Conservation (phyloP, 2,888 invertebrate species). For the Drosophila stalkeri region DNA sequence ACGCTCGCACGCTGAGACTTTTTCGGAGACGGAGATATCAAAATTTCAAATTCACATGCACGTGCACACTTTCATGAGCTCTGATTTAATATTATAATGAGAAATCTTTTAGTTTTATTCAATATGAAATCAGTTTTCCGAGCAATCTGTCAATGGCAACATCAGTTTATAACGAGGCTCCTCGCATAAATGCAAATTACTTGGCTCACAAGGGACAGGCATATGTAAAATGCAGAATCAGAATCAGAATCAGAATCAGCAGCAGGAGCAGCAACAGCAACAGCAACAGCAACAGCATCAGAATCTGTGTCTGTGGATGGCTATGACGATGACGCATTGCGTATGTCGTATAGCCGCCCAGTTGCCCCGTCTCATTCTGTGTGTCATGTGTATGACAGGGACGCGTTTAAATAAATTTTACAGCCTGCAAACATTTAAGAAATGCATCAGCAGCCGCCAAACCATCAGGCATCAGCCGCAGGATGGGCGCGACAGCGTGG, state of each 20-base stretch:
- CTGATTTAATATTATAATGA: too few species aligned
- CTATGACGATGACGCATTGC: conserved; percentile 72
- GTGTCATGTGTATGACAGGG: conserved; percentile 70
- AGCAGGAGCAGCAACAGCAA: background rate
- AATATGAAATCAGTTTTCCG: background rate
- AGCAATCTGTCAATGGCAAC: conserved; percentile 59
- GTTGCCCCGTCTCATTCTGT: conserved; percentile 25
- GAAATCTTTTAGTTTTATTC: too few species aligned
- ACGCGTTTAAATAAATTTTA: conserved; percentile 75
- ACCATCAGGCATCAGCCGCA: conserved; percentile 38
- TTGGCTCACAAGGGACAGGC: conserved; percentile 18
- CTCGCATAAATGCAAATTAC: conserved; percentile 39
- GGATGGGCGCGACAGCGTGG: conserved; percentile 48
- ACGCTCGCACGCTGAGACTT: too few species aligned
- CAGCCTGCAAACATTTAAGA: conserved; percentile 70
- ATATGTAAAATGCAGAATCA: conserved; percentile 15
- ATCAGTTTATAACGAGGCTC: conserved; percentile 55
- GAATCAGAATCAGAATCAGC: conserved; percentile 4
- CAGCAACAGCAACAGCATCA: background rate
- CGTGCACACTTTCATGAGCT: too few species aligned
- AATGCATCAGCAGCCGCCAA: conserved; percentile 59
- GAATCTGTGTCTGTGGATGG: conserved; percentile 18
- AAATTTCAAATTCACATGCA: too few species aligned
- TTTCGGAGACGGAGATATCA: too few species aligned
- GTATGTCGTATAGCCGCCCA: conserved; percentile 40